A percentile compares a stretch with the other conserved stretches of the same genome.
Evolutionary conservation across 2,113 vertebrate genomes (phyloP).

Genomic region (Apaloderma vittatum): DNA sequence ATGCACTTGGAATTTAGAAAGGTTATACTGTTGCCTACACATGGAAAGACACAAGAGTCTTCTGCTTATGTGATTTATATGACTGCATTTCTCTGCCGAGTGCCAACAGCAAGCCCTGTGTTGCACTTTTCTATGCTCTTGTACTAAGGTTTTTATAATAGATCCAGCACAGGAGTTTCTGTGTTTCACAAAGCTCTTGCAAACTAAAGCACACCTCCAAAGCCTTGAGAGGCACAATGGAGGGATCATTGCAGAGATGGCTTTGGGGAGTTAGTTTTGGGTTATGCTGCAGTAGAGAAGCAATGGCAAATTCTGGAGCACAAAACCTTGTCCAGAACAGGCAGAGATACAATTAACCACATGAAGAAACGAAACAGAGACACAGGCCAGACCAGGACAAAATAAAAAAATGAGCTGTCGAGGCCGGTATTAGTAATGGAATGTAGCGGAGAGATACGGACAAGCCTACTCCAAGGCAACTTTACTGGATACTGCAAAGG

Average conservation of each 20-base stretch:
- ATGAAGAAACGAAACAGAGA: not conserved
- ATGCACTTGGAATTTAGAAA: not conserved
- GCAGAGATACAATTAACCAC: not conserved
- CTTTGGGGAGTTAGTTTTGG: not conserved
- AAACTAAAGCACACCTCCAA: not conserved
- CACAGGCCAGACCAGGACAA: not conserved
- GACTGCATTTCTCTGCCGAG: not conserved
- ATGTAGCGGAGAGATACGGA: not conserved
- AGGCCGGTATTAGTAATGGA: not conserved
- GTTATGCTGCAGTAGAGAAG: not conserved
- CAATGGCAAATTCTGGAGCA: not conserved
- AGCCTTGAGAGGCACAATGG: not conserved
- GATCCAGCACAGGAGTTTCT: not conserved
- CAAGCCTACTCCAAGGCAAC: not conserved
- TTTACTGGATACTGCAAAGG: not conserved
- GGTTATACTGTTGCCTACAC: not conserved
- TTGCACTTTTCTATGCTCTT: not conserved
- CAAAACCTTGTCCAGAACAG: not conserved
- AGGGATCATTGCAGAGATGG: not conserved
- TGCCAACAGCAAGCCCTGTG: not conserved
- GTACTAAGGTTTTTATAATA: not conserved
- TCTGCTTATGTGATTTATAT: conserved; percentile 26
- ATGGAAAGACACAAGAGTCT: not conserved
- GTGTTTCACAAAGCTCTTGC: not conserved
- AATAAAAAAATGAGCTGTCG: not conserved